phyloP scores from a whole-genome alignment of 1,140 invertebrate species.

The Drosophila quadrilineata region DNA sequence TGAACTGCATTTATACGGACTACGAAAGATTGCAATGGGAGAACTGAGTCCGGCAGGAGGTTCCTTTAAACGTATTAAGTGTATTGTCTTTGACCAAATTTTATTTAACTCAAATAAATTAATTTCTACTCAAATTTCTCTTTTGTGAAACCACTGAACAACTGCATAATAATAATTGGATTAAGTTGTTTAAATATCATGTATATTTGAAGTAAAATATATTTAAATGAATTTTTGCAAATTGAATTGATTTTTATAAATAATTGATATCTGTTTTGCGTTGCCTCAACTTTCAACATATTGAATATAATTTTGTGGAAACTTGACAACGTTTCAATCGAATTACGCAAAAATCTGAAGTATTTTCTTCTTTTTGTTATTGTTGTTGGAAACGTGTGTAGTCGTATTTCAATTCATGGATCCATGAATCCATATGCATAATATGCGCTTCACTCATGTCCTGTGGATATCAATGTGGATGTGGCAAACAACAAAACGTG shows the following conservation, averaged over 20 bases:
- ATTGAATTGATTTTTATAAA: not conserved
- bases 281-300: slow-evolving; percentile 28
- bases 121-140: too few relatives aligned
- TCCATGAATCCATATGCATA: slow-evolving; percentile 50
- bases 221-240: too few relatives aligned
- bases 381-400: slow-evolving; percentile 17
- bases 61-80: too few relatives aligned
- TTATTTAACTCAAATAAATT: too few relatives aligned
- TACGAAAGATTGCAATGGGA: not conserved
- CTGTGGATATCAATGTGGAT: slow-evolving; percentile 36
- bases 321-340: slow-evolving; percentile 61
- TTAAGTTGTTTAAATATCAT: too few relatives aligned
- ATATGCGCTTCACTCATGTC: slow-evolving; percentile 37
- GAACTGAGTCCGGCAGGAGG: not conserved
- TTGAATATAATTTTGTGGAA: slow-evolving; percentile 32
- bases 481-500: slow-evolving; percentile 78
- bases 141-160: too few relatives aligned
- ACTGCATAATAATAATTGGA: too few relatives aligned
- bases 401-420: slow-evolving; percentile 42
- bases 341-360: slow-evolving; percentile 58
- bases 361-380: slow-evolving; percentile 28
- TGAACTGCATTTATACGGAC: slow-evolving; percentile 3
- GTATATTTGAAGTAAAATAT: too few relatives aligned
- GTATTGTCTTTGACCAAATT: too few relatives aligned
- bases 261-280: slow-evolving; percentile 8